phyloP scores from a whole-genome alignment of 2,888 invertebrate species.

The Lottia gigantea region DNA sequence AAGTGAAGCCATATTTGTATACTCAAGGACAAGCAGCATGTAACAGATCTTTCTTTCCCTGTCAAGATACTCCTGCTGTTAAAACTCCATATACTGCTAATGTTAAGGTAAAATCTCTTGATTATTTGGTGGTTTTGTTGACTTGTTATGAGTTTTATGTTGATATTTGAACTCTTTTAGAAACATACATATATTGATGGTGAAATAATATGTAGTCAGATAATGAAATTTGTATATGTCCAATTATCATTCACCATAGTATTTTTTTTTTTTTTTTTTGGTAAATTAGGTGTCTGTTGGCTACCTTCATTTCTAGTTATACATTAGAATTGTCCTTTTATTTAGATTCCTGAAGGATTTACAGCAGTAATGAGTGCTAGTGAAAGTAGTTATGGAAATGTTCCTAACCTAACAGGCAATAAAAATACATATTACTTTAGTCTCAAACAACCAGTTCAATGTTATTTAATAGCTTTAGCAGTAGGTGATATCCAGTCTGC shows the following conservation, averaged over 20 bases:
- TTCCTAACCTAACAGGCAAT: constrained; percentile 29
- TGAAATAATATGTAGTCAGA: too few species aligned
- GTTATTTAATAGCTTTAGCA: constrained; percentile 42
- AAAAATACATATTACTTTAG: constrained; percentile 34
- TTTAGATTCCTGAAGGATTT: constrained; percentile 35
- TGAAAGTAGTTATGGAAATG: constrained; percentile 26
- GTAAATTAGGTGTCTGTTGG: too few species aligned
- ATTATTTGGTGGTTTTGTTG: too few species aligned
- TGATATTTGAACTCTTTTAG: too few species aligned
- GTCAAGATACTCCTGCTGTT: constrained; percentile 45
- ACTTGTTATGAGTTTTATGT: too few species aligned
- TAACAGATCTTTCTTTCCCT: constrained; percentile 44
- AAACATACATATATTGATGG: too few species aligned
- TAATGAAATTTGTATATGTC: too few species aligned
- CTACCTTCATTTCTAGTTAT: too few species aligned
- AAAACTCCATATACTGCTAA: constrained; percentile 40
- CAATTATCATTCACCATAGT: too few species aligned
- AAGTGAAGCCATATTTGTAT: constrained; percentile 38
- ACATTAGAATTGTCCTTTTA: neutral
- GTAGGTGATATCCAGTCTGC: constrained; percentile 42
- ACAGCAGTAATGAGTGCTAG: constrained; percentile 45
- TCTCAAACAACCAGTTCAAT: constrained; percentile 31
- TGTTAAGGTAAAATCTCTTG: constrained; percentile 32
- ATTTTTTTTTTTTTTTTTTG: too few species aligned
- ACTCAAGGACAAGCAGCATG: constrained; percentile 41